Conservation (phyloP, 2,888 invertebrate genomes). For the Drosophila peninsularis region DNA sequence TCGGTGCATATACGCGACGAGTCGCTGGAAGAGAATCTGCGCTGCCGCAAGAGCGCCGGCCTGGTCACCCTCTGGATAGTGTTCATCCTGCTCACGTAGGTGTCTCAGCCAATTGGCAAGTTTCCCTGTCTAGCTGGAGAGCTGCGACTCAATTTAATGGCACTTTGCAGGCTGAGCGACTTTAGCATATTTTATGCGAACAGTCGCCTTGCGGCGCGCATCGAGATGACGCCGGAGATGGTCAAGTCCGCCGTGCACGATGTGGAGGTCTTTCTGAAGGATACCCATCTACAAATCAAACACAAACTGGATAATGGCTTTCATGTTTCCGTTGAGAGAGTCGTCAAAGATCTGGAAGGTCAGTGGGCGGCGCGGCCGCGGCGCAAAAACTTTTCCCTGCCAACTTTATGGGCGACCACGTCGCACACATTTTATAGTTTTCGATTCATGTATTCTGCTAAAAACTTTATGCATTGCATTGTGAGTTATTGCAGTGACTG, state of each 20-base stretch:
- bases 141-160: conserved; percentile 29
- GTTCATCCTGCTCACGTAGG: conserved; percentile 82
- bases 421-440: conserved; percentile 56
- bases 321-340: conserved; percentile 87
- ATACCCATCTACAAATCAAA: conserved; percentile 88
- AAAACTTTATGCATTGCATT: conserved; percentile 67
- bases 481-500: conserved; percentile 55
- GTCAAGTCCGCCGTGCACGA: conserved; percentile 87
- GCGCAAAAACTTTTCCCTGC: conserved; percentile 35
- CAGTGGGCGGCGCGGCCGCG: conserved; percentile 70
- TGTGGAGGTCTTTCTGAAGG: conserved; percentile 87
- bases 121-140: conserved; percentile 1
- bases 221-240: conserved; percentile 86
- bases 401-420: conserved; percentile 50
- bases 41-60: conserved; percentile 82
- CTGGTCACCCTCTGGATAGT: conserved; percentile 82
- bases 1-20: conserved; percentile 83
- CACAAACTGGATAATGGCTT: conserved; percentile 86
- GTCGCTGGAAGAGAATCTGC: conserved; percentile 77
- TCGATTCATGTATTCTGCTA: conserved; percentile 64
- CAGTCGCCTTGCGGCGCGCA: conserved; percentile 87
- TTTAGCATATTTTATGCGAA: conserved; percentile 88
- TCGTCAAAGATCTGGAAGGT: conserved; percentile 88
- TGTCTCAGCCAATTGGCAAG: conserved; percentile 19
- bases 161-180: conserved; percentile 85